These are phyloP conservation scores for Zoanthus sansibaricus DNA, from an alignment of 92 coral and sea anemone species.

Conservation along the genomic window DNA sequence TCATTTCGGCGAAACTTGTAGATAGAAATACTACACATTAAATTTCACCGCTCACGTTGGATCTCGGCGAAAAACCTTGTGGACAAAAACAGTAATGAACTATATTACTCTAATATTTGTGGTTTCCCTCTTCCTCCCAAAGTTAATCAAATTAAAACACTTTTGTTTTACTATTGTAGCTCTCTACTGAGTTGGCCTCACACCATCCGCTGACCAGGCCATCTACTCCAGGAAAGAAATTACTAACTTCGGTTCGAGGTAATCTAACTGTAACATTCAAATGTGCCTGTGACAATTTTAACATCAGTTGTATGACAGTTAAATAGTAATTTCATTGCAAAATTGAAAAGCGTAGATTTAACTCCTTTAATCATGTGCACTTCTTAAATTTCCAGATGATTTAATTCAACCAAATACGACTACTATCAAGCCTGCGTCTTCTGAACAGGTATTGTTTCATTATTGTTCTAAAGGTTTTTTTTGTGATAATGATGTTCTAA, in stretches of 20 bases:
- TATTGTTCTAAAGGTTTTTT: neutral
- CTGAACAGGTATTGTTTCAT: conserved; percentile 59
- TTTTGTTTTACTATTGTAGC: conserved; percentile 45
- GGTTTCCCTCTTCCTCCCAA: neutral
- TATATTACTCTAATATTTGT: neutral
- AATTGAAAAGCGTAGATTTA: neutral
- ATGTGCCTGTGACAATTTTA: neutral
- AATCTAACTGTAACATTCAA: neutral
- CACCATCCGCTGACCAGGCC: conserved; percentile 98
- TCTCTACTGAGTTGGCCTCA: conserved; percentile 65
- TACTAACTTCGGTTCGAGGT: conserved; percentile 75
- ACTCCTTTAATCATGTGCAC: neutral
- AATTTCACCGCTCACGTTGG: too few species aligned
- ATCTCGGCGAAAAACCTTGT: too few species aligned
- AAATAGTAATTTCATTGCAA: neutral
- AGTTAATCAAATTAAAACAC: neutral
- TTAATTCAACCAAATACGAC: conserved; percentile 69
- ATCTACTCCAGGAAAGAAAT: conserved; percentile 86
- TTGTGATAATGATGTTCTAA: too few species aligned
- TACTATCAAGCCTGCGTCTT: conserved; percentile 44
- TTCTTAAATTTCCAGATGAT: conserved; percentile 37
- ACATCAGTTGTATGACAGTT: neutral
- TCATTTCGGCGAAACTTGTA: too few species aligned
- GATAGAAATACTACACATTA: too few species aligned
- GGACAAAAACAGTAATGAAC: too few species aligned